Evolutionary conservation across 92 coral and sea anemone genomes (phyloP).

Genomic region (Bergia sp.): DNA sequence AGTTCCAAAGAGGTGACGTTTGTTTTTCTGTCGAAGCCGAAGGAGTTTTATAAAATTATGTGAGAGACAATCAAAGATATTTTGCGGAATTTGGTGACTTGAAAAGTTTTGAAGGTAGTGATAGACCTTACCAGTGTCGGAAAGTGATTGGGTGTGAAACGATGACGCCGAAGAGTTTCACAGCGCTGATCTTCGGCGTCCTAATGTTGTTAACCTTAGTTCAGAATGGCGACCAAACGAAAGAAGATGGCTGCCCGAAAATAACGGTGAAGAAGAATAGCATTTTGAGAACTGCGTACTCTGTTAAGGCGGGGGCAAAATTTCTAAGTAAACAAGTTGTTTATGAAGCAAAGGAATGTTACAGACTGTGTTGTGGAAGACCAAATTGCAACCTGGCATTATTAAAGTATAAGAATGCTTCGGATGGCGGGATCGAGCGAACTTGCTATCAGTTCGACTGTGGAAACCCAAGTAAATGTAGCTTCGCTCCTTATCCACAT

Average conservation of each 20-base stretch:
- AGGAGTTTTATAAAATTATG: neutral
- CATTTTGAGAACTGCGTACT: conserved; percentile 40
- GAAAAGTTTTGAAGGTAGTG: neutral
- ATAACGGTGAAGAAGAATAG: conserved; percentile 24
- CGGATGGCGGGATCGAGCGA: conserved; percentile 35
- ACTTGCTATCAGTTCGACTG: conserved; percentile 38
- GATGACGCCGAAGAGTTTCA: conserved; percentile 43
- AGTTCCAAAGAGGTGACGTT: conserved; percentile 23
- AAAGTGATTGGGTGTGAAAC: neutral
- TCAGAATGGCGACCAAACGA: conserved; percentile 37
- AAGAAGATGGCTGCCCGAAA: conserved; percentile 41
- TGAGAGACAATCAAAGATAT: neutral
- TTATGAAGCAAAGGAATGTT: neutral
- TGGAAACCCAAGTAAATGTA: conserved; percentile 40
- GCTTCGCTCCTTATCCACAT: conserved; percentile 10
- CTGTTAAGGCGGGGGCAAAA: conserved; percentile 31
- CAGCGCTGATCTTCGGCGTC: conserved; percentile 41
- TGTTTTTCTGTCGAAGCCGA: neutral
- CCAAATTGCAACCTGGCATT: conserved; percentile 28
- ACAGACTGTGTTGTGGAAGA: conserved; percentile 19
- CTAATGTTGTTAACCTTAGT: conserved; percentile 16
- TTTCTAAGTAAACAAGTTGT: conserved; percentile 7
- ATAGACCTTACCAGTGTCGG: neutral
- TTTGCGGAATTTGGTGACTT: neutral
- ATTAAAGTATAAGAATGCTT: conserved; percentile 14